Percentiles rank a stretch among this genome's conserved stretches.
These are phyloP conservation scores for Phalloptychus januarius DNA, from an alignment of 2,797 vertebrate genomes.

Conservation along the genomic window DNA sequence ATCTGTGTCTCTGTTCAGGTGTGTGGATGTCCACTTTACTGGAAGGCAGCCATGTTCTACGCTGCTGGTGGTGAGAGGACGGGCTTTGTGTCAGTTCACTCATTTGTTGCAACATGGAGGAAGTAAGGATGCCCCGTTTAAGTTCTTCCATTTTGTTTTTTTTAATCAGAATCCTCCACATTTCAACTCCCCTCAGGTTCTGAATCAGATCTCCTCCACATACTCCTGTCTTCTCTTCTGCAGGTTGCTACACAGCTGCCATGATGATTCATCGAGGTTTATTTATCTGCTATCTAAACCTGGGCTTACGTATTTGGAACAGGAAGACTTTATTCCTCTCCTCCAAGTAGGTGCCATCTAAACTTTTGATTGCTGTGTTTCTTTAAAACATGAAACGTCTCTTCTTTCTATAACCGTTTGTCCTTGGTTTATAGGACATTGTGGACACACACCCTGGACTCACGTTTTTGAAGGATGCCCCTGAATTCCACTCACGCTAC, in stretches of 20 bases:
- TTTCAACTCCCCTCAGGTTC: background rate
- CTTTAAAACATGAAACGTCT: background rate
- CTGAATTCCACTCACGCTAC: constrained; percentile 98
- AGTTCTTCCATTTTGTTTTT: background rate
- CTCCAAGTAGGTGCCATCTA: constrained; percentile 86
- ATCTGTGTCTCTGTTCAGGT: constrained; percentile 76
- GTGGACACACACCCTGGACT: constrained; percentile 97
- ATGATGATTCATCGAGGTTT: constrained; percentile 94
- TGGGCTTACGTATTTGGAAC: constrained; percentile 87
- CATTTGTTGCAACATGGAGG: constrained; percentile 93
- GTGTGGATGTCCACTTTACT: constrained; percentile 94
- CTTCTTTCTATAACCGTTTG: background rate
- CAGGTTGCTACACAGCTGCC: constrained; percentile 90
- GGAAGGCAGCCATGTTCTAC: constrained; percentile 96
- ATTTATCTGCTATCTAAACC: constrained; percentile 92
- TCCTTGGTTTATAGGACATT: constrained; percentile 85
- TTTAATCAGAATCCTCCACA: background rate
- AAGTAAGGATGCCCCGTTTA: constrained; percentile 85
- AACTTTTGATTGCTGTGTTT: constrained; percentile 5
- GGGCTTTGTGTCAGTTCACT: constrained; percentile 91
- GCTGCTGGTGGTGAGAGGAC: constrained; percentile 92
- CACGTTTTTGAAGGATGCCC: constrained; percentile 98
- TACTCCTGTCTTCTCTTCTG: constrained; percentile 13
- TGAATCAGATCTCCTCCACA: background rate
- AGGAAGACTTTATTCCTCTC: constrained; percentile 96